These are phyloP conservation scores for Acanthisitta chloris DNA, from an alignment of 2,113 vertebrate species.

Conservation along the genomic window DNA sequence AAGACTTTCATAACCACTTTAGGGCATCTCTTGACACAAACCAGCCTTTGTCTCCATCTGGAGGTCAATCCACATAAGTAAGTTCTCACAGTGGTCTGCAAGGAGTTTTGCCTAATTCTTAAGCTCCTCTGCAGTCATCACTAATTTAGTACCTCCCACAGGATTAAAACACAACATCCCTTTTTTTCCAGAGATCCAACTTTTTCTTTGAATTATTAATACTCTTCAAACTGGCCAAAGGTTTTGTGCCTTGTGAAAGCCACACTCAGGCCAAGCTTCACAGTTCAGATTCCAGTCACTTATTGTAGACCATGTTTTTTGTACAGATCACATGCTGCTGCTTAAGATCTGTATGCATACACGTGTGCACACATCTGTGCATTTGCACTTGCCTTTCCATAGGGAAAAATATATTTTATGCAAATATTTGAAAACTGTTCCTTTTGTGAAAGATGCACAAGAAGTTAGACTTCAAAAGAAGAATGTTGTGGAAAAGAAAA, in stretches of 20 bases:
- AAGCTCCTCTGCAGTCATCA: background rate
- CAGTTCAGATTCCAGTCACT: background rate
- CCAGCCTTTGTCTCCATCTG: conserved; percentile 37
- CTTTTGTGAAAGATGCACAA: background rate
- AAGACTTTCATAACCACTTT: background rate
- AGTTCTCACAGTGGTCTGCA: background rate
- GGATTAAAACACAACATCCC: background rate
- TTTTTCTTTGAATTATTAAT: background rate
- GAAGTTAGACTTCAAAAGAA: background rate
- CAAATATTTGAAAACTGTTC: background rate
- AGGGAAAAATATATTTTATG: background rate
- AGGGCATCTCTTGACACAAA: background rate
- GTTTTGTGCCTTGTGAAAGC: background rate
- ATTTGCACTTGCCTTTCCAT: background rate
- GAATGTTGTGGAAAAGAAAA: background rate
- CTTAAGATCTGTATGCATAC: background rate
- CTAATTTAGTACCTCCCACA: background rate
- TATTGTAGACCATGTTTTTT: background rate
- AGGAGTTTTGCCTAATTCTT: background rate
- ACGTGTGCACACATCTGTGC: background rate
- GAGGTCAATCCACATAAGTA: background rate
- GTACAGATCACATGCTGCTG: background rate
- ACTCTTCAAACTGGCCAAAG: background rate
- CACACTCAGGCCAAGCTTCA: background rate
- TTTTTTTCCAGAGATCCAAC: background rate